phyloP scores from a whole-genome alignment of 2,797 vertebrate species.

The Borostomias antarcticus region DNA sequence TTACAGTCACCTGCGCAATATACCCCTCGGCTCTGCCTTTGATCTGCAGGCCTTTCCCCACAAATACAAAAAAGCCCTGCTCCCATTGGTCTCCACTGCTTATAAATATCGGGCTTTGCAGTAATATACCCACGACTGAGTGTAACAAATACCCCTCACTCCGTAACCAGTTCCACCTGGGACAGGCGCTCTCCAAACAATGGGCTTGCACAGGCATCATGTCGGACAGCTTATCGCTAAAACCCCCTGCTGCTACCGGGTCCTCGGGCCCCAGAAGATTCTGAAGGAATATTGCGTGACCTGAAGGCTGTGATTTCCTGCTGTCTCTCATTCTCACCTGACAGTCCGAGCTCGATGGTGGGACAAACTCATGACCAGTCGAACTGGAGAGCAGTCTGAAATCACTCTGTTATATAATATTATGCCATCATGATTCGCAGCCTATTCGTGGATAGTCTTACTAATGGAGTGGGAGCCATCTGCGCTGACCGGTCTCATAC shows the following conservation, averaged over 20 bases:
- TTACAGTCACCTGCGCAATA: conserved; percentile 68
- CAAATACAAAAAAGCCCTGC: conserved; percentile 61
- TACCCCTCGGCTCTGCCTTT: conserved; percentile 62
- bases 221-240: conserved; percentile 38
- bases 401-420: too few species aligned
- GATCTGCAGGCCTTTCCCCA: conserved; percentile 47
- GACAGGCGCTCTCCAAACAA: conserved; percentile 44
- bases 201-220: conserved; percentile 39
- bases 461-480: too few species aligned
- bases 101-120: conserved; percentile 47
- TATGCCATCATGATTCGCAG: too few species aligned
- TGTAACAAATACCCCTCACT: conserved; percentile 56
- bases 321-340: background rate
- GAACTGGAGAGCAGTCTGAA: too few species aligned
- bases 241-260: conserved; percentile 17
- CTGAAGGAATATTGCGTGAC: conserved; percentile 26
- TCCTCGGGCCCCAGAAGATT: conserved; percentile 24
- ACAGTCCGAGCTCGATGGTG: background rate
- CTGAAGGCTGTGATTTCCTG: conserved; percentile 18
- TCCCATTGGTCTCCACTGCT: conserved; percentile 51
- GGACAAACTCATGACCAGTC: conserved; percentile 1
- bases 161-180: conserved; percentile 52
- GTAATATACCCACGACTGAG: conserved; percentile 45
- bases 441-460: too few species aligned
- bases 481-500: too few species aligned